A percentile compares a stretch with the other conserved stretches of the same genome.
Conservation (phyloP, 1,140 invertebrate genomes). For the Drosophila athabasca region DNA sequence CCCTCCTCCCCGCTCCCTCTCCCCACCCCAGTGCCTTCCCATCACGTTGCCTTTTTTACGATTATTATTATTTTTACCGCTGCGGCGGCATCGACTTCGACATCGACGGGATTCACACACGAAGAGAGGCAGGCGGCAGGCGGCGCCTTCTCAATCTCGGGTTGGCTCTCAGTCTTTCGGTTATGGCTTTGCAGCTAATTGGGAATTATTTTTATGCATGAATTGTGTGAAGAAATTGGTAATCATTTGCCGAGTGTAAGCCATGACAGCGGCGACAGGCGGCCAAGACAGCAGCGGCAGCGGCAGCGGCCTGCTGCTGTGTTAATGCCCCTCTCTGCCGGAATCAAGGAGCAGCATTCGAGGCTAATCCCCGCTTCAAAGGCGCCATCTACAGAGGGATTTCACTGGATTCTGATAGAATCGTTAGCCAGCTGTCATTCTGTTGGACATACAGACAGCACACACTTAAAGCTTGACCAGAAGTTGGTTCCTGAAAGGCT, state of each 20-base stretch:
- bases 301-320: slow-evolving; percentile 39
- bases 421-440: slow-evolving; percentile 32
- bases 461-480: not conserved
- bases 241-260: slow-evolving; percentile 69
- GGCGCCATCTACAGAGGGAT: slow-evolving; percentile 26
- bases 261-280: slow-evolving; percentile 50
- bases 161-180: slow-evolving; percentile 21
- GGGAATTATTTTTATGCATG: slow-evolving; percentile 82
- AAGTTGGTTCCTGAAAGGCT: slow-evolving; percentile 2
- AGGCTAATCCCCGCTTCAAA: slow-evolving; percentile 1
- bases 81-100: slow-evolving; percentile 63
- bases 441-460: not conserved
- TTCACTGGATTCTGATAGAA: slow-evolving; percentile 19
- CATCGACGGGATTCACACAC: slow-evolving; percentile 12
- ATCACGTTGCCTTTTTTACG: slow-evolving; percentile 64
- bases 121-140: slow-evolving; percentile 41
- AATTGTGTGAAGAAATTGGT: slow-evolving; percentile 80
- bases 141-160: slow-evolving; percentile 40
- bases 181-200: slow-evolving; percentile 69
- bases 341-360: not conserved
- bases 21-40: slow-evolving; percentile 5
- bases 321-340: slow-evolving; percentile 9
- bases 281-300: not conserved
- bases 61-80: slow-evolving; percentile 80
- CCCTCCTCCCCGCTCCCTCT: too few relatives aligned